Evolutionary conservation across 2,888 invertebrate species (phyloP).

Genomic region (Parelbella ahira): DNA sequence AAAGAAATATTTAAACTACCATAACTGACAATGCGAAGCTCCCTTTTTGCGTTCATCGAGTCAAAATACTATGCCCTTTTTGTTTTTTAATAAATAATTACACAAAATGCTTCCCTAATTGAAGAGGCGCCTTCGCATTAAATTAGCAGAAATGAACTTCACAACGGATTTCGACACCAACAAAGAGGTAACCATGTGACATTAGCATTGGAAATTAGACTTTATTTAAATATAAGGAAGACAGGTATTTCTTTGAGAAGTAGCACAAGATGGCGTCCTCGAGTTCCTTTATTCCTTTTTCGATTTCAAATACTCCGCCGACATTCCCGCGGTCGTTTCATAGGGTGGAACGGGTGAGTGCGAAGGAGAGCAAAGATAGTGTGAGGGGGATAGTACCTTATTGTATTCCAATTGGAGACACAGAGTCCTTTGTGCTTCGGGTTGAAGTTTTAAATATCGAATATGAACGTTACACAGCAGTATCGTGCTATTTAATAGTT

Average conservation of each 20-base stretch:
- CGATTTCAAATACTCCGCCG: conserved; percentile 56
- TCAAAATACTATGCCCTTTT: no score
- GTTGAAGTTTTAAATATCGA: conserved; percentile 13
- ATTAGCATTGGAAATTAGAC: conserved; percentile 29
- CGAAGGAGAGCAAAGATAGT: conserved; percentile 29
- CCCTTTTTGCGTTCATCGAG: no score
- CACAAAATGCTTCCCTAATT: conserved; percentile 43
- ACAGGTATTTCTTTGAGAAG: conserved; percentile 30
- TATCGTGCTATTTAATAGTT: conserved; percentile 3
- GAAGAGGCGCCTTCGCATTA: conserved; percentile 45
- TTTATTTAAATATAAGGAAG: conserved; percentile 27
- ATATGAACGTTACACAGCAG: background rate
- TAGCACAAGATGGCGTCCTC: conserved; percentile 57
- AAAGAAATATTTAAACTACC: conserved; percentile 10
- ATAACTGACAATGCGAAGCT: conserved; percentile 4
- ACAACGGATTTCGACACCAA: conserved; percentile 28
- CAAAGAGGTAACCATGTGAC: conserved; percentile 17
- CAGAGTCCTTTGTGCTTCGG: conserved; percentile 14
- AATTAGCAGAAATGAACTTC: conserved; percentile 42
- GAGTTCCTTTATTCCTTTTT: conserved; percentile 61
- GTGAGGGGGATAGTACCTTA: conserved; percentile 15
- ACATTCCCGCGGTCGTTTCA: conserved; percentile 47
- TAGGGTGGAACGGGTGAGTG: conserved; percentile 45
- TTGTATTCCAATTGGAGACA: conserved; percentile 25
- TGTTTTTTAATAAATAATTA: conserved; percentile 32